Evolutionary conservation across 2,888 invertebrate genomes (phyloP), one percentile per base, ranked within the genome.

Genomic region (Mesoligia furuncula): DNA sequence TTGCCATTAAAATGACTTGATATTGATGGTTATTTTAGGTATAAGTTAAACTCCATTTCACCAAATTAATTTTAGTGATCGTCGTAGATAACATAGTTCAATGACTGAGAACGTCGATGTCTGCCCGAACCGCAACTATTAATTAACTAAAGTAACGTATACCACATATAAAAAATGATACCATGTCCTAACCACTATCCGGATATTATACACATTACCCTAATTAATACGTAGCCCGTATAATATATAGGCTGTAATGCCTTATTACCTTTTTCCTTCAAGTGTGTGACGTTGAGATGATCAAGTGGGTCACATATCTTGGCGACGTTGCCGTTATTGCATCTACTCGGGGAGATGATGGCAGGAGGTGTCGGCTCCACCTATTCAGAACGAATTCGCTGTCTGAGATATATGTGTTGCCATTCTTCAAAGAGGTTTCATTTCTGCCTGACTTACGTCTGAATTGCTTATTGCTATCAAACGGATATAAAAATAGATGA

Each of bases 271-370:
- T 80, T 66, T 82, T 79, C 72, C 73, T 77, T 75, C 64, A 59
- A 80, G 75, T 76, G 70, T 78, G 80, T 86, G 85, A 83, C 80
- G 80, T 84, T 39, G 80, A 81, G 84, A 89, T 93, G 93, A 94
- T 92, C 90, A 92, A 94, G 92, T 90, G 89, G 88, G 86, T 90
- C 92, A 93, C 94, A 94, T 93, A 93, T 95, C 94, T 94, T 91
- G 87, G 91, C 91, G 94, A 94, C 95, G 90, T 93, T 89, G 90
- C 85, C 93, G 92, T 94, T 95, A 95, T 95, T 95, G 94, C 94
- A 93, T 90, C 90, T 88, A 87, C 90, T 91, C 89, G 90, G 92
- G 92, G 91, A 93, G 92, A 93, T 93, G 90, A 89, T 70, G 57
- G 24, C 73, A 67, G 66, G 73, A 86, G 73, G 77, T 90, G 86